phyloP scores from a whole-genome alignment of 2,797 vertebrate species.

The Echiichthys vipera region DNA sequence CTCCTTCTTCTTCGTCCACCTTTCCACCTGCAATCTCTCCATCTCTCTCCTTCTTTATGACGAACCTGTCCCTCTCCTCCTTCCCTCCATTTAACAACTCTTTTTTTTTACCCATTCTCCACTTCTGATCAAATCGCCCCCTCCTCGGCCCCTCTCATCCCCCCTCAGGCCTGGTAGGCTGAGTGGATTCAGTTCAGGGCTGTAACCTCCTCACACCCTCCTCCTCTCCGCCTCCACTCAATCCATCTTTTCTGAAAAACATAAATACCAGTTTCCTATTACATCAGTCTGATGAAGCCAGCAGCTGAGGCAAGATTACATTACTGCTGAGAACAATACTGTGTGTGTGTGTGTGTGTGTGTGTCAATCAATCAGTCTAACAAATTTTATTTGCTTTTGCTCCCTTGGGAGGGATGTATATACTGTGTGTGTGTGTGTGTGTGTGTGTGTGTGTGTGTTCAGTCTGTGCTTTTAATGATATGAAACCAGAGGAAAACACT shows the following conservation, averaged over 20 bases:
- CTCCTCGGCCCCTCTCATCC: conserved; percentile 11
- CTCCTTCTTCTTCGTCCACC: conserved; percentile 36
- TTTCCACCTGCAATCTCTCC: conserved; percentile 35
- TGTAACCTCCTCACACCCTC: conserved; percentile 59
- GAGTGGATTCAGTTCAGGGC: conserved; percentile 60
- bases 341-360: conserved; percentile 12
- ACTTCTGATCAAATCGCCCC: conserved; percentile 43
- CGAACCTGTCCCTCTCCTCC: conserved; percentile 29
- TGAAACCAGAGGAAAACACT: conserved; percentile 12
- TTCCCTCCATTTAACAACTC: conserved; percentile 50
- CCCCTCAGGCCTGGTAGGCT: conserved; percentile 13
- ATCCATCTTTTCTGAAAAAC: conserved; percentile 72
- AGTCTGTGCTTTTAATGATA: conserved; percentile 7
- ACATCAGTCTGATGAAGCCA: conserved; percentile 81
- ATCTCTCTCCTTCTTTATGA: conserved; percentile 19
- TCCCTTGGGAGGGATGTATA: conserved; percentile 19
- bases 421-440: conserved; percentile 3
- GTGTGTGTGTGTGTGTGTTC: conserved; percentile 11
- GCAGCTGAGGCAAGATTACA: conserved; percentile 77
- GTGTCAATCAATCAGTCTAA: conserved; percentile 55
- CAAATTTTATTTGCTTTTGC: conserved; percentile 41
- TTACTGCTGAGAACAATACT: conserved; percentile 74
- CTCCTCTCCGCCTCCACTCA: conserved; percentile 37
- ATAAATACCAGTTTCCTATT: conserved; percentile 81
- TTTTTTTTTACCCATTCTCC: conserved; percentile 47